Evolutionary conservation across 2,888 invertebrate species (phyloP), one percentile per base, ranked within the genome.

Genomic region (Trissolcus japonicus): DNA sequence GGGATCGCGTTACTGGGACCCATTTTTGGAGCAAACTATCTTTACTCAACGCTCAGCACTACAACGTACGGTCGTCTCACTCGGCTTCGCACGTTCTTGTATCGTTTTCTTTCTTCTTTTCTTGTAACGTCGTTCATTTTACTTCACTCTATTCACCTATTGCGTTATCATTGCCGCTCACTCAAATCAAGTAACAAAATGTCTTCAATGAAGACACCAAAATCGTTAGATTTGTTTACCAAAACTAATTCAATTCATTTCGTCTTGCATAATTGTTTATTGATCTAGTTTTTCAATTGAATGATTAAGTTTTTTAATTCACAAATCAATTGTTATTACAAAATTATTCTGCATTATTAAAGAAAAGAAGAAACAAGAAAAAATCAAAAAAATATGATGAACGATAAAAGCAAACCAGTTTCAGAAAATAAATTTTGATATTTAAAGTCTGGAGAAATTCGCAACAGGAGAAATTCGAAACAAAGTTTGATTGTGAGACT

Each of bases 21-120:
- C 92, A 92, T 92, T 92, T 92, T 92, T 91, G 92, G 92, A 91
- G 90, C 91, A 91, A 72, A 90, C 91, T 90, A 90, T 91, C 91
- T 91, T 88, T 86, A 86, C 85, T 75, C 86, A 83, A 81, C 86
- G 85, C 83, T 82, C 82, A 83, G 82, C 83, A 82, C 82, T 83
- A 82, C 85, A 84, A 80, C 80, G 79, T 63, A 75, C 62, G 69
- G 67, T 40, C 53, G 48, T 71, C 65, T 67, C 69, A 61, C 63
- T 74, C 54, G 72, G 77, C 66, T 75, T 78, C 78, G 46, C 69
- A 73, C 61, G 60, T 65, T 76, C 65, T 60, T 57, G 66, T 57
- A 25, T 67, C 75, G 60, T 54, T 35, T 43, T 79, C 68, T 76
- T 59, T 67, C 55, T 40, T 62, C 25, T 41, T 60, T 61, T 62